A percentile compares a stretch with the other conserved stretches of the same genome.
These are phyloP conservation scores for Paramormyrops hopkinsi DNA, from an alignment of 2,797 vertebrate genomes.

Conservation along the genomic window DNA sequence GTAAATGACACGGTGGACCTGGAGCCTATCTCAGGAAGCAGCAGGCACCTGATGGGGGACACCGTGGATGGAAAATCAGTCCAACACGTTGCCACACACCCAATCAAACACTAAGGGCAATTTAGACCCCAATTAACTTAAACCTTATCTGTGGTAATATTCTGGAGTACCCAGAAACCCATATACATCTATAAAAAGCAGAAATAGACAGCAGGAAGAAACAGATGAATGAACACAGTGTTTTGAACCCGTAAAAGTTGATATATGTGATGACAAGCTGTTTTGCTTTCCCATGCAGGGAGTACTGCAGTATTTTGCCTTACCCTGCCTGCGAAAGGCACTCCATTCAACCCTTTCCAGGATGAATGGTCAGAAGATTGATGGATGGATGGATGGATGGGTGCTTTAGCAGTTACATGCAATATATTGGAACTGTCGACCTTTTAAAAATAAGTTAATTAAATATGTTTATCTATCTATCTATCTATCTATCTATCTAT, in stretches of 20 bases:
- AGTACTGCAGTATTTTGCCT: not conserved
- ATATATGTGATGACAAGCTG: not conserved
- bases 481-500: not conserved
- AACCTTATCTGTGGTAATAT: not conserved
- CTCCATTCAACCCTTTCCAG: not conserved
- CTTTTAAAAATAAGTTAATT: not conserved
- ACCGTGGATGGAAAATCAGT: not conserved
- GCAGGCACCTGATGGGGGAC: not conserved
- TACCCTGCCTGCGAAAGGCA: not conserved
- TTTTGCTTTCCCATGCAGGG: not conserved
- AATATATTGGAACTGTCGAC: not conserved
- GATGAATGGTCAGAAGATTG: not conserved
- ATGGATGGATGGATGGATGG: not conserved
- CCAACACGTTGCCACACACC: not conserved
- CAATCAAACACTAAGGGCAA: not conserved
- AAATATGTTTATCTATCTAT: not conserved
- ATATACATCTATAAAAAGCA: not conserved
- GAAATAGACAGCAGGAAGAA: not conserved
- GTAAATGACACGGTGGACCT: not conserved
- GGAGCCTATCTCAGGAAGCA: not conserved
- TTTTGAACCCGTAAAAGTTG: not conserved
- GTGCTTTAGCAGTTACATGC: not conserved
- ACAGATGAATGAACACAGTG: not conserved
- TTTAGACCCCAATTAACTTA: not conserved
- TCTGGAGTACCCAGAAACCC: not conserved